Evolutionary conservation across 2,888 invertebrate species (phyloP), one percentile per base, ranked within the genome.

Genomic region (Drosophila longiperda): DNA sequence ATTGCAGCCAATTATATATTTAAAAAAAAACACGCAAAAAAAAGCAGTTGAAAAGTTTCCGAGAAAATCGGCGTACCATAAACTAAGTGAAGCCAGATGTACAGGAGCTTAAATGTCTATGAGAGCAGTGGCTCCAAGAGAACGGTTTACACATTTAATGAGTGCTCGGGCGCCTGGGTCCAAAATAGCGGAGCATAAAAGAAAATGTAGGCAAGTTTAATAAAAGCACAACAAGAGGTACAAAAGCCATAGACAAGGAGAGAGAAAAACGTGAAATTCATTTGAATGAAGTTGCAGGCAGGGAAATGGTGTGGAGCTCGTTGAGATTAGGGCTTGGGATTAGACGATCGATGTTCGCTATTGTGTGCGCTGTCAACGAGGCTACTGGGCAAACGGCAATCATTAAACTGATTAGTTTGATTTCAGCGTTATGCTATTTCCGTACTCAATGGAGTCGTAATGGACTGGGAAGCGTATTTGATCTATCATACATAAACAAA

Each of bases 401-500:
- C 87, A 84, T 89, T 87, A 85, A 90, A 82, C 87, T 87, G 87
- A 90, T 87, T 90, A 87, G 85, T 90, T 87, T 90, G 75, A 89
- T 90, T 89, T 84, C 71, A 74, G 62, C 84, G 84, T 60, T 76
- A 62, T 73, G 88, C 85, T 87, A 83, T 89, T 84, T 87, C 82
- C 79, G 84, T 78, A 75, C 71, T 83, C 81, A 80, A 80, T 63
- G 65, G 66, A 67, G 20, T 54, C 58, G 58, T 59, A 53, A 42
- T 66, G 49, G 55, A 49, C 61, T 53, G 65, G 34, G 64, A 32
- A 55, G 54, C 42, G 45, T 38, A 34, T 53, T 33, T 34, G 17
- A 49, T 49, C 4, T 48, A 48, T 48, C 6, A 2, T 48, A 23
- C 17, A 17, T 48, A 29, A 29, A 32, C 48, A 48, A 17, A 48